Conservation (phyloP, 2,888 invertebrate genomes). For the Synanthedon vespiformis region DNA sequence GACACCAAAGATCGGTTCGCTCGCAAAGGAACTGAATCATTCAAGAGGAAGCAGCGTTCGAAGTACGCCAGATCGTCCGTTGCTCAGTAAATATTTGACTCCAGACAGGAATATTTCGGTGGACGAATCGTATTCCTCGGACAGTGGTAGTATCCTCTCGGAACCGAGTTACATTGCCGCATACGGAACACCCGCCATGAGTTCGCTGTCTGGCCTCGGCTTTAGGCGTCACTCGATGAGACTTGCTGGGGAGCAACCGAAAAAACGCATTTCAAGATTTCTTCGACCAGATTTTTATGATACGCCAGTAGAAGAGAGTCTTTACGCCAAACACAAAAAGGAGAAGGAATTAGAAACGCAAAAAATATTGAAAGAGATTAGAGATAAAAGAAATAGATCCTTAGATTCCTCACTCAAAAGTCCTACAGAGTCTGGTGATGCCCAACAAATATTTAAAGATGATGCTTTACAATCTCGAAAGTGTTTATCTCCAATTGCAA, state of each 20-base stretch:
- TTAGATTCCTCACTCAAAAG: conserved; percentile 34
- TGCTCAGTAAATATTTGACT: conserved; percentile 69
- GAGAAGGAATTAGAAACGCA: conserved; percentile 78
- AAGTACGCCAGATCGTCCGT: conserved; percentile 60
- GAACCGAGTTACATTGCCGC: conserved; percentile 54
- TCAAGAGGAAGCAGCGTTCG: conserved; percentile 25
- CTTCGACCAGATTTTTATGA: conserved; percentile 84
- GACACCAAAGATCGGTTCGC: conserved; percentile 6
- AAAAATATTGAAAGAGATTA: conserved; percentile 75
- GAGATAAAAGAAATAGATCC: conserved; percentile 70
- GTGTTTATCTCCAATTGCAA: conserved; percentile 44
- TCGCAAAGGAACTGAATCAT: conserved; percentile 11
- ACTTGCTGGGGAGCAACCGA: conserved; percentile 45
- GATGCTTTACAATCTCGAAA: conserved; percentile 30
- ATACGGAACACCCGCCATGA: conserved; percentile 27
- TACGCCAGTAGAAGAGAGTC: conserved; percentile 74
- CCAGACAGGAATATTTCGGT: conserved; percentile 44
- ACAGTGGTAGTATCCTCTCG: conserved; percentile 35
- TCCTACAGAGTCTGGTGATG: conserved; percentile 26
- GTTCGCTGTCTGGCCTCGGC: conserved; percentile 11
- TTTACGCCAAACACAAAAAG: conserved; percentile 72
- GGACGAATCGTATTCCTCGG: conserved; percentile 41
- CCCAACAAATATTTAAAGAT: conserved; percentile 25
- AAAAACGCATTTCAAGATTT: conserved; percentile 78
- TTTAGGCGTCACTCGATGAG: conserved; percentile 41